Conservation (phyloP, 1,140 invertebrate genomes). For the Procambarus virginalis region DNA sequence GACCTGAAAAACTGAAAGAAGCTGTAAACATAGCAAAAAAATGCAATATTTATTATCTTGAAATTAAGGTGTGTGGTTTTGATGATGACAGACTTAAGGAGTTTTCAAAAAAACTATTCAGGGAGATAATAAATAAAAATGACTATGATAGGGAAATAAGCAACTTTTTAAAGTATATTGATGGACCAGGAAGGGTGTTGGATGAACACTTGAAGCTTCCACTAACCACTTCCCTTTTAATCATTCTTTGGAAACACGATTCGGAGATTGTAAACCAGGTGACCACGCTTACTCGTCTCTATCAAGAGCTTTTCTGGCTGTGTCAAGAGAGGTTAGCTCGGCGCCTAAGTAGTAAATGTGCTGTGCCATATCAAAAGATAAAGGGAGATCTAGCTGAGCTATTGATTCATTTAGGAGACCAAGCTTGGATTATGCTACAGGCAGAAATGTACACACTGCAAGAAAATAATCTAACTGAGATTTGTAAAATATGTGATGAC, state of each 20-base stretch:
- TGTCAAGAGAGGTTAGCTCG: conserved; percentile 3
- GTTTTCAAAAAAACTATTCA: neutral
- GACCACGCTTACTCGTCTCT: neutral
- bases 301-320: conserved; percentile 9
- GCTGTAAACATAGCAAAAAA: neutral
- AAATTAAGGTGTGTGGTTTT: conserved; percentile 9
- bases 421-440: conserved; percentile 16
- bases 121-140: neutral
- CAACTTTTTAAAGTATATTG: neutral
- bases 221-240: conserved; percentile 4
- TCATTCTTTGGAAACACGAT: conserved; percentile 19
- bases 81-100: neutral
- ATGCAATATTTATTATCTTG: neutral
- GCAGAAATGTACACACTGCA: neutral
- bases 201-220: conserved; percentile 6
- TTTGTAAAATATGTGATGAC: neutral
- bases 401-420: neutral
- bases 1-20: neutral
- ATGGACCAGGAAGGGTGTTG: conserved; percentile 17
- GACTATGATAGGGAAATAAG: neutral
- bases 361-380: neutral
- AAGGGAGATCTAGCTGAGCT: neutral
- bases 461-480: neutral
- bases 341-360: neutral
- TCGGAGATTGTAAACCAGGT: neutral